Evolutionary conservation across 2,113 vertebrate species (phyloP).

Genomic region (Camelus dromedarius): DNA sequence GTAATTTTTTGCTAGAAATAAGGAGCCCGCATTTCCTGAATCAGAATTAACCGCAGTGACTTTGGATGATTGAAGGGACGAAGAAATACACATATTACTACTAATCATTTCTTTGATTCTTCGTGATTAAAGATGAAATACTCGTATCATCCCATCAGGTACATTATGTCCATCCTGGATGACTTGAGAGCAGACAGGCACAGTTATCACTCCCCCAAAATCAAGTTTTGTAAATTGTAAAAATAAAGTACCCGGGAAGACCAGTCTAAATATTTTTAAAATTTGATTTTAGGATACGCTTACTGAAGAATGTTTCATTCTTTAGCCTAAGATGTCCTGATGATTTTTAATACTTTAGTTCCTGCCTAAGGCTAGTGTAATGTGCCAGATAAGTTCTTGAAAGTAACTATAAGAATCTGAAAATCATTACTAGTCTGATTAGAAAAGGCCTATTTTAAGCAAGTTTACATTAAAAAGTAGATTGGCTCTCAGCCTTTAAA

Average conservation of each 20-base stretch:
- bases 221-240: slow-evolving; percentile 48
- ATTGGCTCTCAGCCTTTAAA: slow-evolving; percentile 42
- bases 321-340: slow-evolving; percentile 15
- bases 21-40: slow-evolving; percentile 57
- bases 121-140: not conserved
- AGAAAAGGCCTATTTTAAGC: slow-evolving; percentile 63
- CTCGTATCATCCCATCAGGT: not conserved
- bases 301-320: slow-evolving; percentile 40
- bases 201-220: not conserved
- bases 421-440: slow-evolving; percentile 63
- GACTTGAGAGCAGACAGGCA: not conserved
- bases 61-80: slow-evolving; percentile 62
- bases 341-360: slow-evolving; percentile 58
- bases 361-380: slow-evolving; percentile 17
- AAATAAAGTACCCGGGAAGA: slow-evolving; percentile 50
- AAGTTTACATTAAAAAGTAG: slow-evolving; percentile 55
- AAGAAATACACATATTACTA: slow-evolving; percentile 21
- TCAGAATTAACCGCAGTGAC: slow-evolving; percentile 56
- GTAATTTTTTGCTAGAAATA: slow-evolving; percentile 59
- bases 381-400: slow-evolving; percentile 60
- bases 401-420: slow-evolving; percentile 60
- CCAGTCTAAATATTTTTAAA: not conserved
- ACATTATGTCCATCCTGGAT: not conserved
- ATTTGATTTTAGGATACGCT: slow-evolving; percentile 1
- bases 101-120: slow-evolving; percentile 34